Evolutionary conservation across 2,888 invertebrate genomes (phyloP), one percentile per base, ranked within the genome.

Genomic region (Asteroscopus sphinx): DNA sequence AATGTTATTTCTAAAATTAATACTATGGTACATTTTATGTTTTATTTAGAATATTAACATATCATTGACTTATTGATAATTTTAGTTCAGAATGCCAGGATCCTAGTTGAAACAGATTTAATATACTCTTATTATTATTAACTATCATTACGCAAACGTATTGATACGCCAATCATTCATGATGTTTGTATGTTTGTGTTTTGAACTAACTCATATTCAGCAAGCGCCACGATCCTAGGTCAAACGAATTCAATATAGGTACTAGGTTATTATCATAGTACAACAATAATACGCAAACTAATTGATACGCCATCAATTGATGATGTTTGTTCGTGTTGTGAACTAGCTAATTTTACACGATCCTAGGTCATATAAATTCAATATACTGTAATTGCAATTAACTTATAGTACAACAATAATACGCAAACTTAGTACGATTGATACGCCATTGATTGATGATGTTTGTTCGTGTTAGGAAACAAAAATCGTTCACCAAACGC

Each of bases 161-260:
- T 21, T 21, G 36, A 52, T 53, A 36, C 33, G 45, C 15, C 5
- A 13, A 33, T 55, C 55, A 65, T 61, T 36, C 55, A 60, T 61
- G 42, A 37, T 44, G 42, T 51, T 40, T 36, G 42, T 51, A 36
- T 36, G 32, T 25, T 13, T 16, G 42, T 12, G 4, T 30, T 13
- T 33, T 11, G 33, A 48, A 55, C 37, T 35, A 36, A 41, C 51
- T 47, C 61, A 66, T 66, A 56, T 61, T 65, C 15, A 48, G 41
- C 67, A 68, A 60, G 65, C 49, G 21, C 39, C 48, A 39, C 56
- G 16, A 32, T 33, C 15, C 15, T 33, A 47, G 58, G 52, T 48
- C 47, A 30, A 51, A 51, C 16, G 37, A 47, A 64, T 74, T 53
- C 69, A 69, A 69, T 68, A 63, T 61, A 61, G 49, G 41, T 51